Percentiles rank a stretch among this genome's conserved stretches.
Evolutionary conservation across 1,140 invertebrate genomes (phyloP).

Genomic region (Scaptomyza graminum): DNA sequence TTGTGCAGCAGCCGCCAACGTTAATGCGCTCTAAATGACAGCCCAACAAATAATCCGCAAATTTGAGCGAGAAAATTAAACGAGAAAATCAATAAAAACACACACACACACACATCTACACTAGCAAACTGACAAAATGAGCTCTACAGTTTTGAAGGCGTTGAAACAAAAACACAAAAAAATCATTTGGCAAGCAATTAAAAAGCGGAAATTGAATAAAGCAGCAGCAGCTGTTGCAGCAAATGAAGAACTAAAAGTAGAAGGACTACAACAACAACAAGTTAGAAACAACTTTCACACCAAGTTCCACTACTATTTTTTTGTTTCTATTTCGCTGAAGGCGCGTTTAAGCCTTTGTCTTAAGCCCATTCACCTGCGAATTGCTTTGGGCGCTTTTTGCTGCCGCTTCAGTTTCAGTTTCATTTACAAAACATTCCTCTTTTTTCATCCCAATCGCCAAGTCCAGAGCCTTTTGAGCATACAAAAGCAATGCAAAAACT

Average conservation of each 20-base stretch:
- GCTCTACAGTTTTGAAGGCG: conserved; percentile 15
- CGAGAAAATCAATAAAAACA: conserved; percentile 22
- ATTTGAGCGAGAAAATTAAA: conserved; percentile 5
- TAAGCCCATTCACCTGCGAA: conserved; percentile 29
- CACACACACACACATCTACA: neutral
- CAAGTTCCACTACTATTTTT: no score
- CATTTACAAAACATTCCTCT: conserved; percentile 41
- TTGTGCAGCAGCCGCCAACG: conserved; percentile 35
- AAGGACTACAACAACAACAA: neutral
- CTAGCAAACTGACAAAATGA: conserved; percentile 11
- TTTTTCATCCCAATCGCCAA: conserved; percentile 8
- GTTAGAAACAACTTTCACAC: neutral
- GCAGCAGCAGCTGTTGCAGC: neutral
- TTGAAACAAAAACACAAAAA: conserved; percentile 7
- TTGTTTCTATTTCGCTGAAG: neutral
- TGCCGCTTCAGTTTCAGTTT: conserved; percentile 35
- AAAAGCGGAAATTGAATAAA: conserved; percentile 50
- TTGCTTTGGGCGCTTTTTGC: conserved; percentile 16
- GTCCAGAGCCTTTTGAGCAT: neutral
- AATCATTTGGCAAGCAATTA: conserved; percentile 38
- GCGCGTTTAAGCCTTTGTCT: conserved; percentile 39
- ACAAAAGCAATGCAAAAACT: conserved; percentile 40
- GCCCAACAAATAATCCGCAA: conserved; percentile 26
- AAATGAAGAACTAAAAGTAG: neutral
- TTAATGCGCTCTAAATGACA: conserved; percentile 42